Evolutionary conservation across 2,888 invertebrate genomes (phyloP).

Genomic region (Steinernema carpocapsae): DNA sequence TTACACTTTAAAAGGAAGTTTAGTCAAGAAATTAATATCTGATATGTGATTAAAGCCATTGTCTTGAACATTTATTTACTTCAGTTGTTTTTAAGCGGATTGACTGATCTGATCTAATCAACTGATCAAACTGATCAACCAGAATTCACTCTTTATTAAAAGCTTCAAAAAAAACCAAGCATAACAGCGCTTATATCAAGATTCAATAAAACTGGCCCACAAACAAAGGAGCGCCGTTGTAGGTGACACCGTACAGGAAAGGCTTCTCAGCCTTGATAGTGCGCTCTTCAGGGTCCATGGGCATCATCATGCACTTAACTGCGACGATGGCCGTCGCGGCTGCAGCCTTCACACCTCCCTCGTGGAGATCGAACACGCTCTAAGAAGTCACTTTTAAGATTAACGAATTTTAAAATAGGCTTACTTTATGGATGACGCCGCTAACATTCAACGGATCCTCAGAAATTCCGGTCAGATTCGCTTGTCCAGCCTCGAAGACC

Average conservation of each 20-base stretch:
- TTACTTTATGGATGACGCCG: constrained; percentile 9
- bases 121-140: no score
- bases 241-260: constrained; percentile 1
- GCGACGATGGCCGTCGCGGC: not conserved
- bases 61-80: no score
- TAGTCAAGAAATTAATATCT: no score
- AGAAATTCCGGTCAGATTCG: constrained; percentile 6
- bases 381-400: not conserved
- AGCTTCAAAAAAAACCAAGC: no score
- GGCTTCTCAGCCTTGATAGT: not conserved
- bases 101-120: no score
- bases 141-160: no score
- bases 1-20: no score
- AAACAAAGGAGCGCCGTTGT: not conserved
- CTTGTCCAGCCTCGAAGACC: not conserved
- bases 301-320: not conserved
- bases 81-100: no score
- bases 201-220: not conserved
- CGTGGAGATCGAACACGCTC: not conserved
- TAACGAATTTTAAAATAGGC: not conserved
- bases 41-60: no score
- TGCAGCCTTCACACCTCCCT: not conserved
- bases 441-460: not conserved
- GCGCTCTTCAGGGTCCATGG: not conserved
- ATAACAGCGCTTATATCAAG: no score